Evolutionary conservation across 2,888 invertebrate genomes (phyloP).

Genomic region (Gortyna flavago): DNA sequence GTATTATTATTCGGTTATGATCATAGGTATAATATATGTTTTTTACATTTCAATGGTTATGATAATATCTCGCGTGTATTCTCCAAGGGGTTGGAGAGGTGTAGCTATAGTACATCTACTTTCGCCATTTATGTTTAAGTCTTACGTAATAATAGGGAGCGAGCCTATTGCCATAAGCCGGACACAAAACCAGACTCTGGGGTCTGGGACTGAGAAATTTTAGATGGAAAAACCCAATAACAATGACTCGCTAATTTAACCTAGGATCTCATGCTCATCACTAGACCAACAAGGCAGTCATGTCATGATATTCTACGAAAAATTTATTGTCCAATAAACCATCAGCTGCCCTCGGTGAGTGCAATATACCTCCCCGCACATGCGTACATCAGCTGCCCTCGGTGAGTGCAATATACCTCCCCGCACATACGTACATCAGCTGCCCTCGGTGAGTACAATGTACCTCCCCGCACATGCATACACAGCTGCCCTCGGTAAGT

Average conservation of each 20-base stretch:
- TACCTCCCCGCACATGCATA: too few species aligned
- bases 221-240: neutral
- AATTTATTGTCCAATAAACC: too few species aligned
- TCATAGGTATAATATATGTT: too few species aligned
- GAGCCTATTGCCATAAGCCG: neutral
- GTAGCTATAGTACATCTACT: neutral
- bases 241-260: neutral
- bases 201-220: neutral
- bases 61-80: neutral
- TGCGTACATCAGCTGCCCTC: too few species aligned
- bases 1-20: neutral
- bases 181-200: neutral
- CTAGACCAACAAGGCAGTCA: too few species aligned
- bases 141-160: neutral
- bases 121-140: neutral
- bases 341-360: too few species aligned
- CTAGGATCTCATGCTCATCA: neutral
- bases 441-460: too few species aligned
- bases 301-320: neutral
- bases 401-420: too few species aligned
- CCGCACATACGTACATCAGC: too few species aligned
- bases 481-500: too few species aligned
- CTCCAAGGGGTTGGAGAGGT: neutral
- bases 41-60: too few species aligned
- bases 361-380: too few species aligned